Conservation (phyloP, 92 coral and sea anemone species). For the Ricordea florida region DNA sequence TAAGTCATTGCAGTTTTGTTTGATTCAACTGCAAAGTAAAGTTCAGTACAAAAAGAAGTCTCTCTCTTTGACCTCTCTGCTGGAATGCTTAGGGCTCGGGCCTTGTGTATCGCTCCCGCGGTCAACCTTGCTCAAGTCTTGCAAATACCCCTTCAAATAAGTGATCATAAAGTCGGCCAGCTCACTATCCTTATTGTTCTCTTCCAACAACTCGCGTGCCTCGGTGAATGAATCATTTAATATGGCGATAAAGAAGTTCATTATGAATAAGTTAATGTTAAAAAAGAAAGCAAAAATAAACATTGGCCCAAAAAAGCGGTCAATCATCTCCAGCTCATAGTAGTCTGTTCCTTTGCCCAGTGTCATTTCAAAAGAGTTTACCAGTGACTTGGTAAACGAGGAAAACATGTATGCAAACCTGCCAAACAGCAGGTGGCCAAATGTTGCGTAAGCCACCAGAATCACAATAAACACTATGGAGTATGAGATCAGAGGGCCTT, state of each 20-base stretch:
- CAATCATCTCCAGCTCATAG: constrained; percentile 48
- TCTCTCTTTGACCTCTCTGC: constrained; percentile 16
- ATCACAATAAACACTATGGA: constrained; percentile 47
- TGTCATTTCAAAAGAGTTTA: constrained; percentile 84
- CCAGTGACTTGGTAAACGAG: constrained; percentile 56
- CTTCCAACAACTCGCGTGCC: constrained; percentile 45
- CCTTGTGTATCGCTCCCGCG: background rate
- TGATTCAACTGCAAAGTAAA: too few relatives aligned
- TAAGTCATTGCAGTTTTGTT: too few relatives aligned
- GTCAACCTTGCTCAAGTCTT: constrained; percentile 51
- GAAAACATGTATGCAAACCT: constrained; percentile 69
- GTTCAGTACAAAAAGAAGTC: constrained; percentile 42
- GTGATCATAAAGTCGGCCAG: constrained; percentile 57
- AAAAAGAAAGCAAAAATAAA: constrained; percentile 73
- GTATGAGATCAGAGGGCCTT: constrained; percentile 56
- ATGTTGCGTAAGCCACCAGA: constrained; percentile 75
- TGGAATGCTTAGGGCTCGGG: background rate
- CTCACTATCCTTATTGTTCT: constrained; percentile 50
- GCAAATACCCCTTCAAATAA: constrained; percentile 45
- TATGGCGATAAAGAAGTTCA: constrained; percentile 90
- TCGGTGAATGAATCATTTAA: constrained; percentile 86
- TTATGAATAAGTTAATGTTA: constrained; percentile 65
- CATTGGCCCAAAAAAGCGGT: constrained; percentile 77
- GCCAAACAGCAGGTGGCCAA: constrained; percentile 81
- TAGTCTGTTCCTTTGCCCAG: constrained; percentile 83